Conservation (phyloP, 2,888 invertebrate genomes). For the Thyatira batis region DNA sequence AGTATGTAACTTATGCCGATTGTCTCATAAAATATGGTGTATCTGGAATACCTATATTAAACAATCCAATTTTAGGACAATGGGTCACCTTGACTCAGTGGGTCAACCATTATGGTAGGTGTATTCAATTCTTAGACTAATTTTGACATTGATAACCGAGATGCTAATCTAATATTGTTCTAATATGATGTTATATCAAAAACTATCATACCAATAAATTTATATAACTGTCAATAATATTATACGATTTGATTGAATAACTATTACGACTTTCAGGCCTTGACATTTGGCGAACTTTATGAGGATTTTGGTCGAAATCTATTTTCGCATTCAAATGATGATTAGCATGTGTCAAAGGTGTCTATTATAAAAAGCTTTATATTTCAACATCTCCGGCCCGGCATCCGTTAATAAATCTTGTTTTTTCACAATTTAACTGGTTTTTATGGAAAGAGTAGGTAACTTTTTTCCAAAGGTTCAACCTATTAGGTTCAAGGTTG, state of each 20-base stretch:
- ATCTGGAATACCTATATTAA: too few relatives aligned
- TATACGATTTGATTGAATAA: neutral
- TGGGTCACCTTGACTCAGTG: neutral
- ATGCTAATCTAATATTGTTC: neutral
- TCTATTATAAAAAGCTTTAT: neutral
- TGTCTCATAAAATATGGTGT: neutral
- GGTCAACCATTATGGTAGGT: neutral
- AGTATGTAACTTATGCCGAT: neutral
- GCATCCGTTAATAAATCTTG: neutral
- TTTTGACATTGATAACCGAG: neutral
- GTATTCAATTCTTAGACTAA: neutral
- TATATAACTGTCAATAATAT: neutral
- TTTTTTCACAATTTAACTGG: neutral
- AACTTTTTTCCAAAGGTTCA: neutral
- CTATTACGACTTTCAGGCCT: neutral
- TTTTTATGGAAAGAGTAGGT: neutral
- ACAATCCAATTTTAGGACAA: neutral
- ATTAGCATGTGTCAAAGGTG: neutral
- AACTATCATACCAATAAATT: neutral
- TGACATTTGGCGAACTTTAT: conserved; percentile 3
- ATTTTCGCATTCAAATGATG: neutral
- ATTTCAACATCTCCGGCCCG: neutral
- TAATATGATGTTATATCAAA: neutral
- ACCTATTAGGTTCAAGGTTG: neutral
- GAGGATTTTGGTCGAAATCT: neutral